Base-by-base conservation (phyloP, 2,113 vertebrate species). In the Carlito syrichta region DNA sequence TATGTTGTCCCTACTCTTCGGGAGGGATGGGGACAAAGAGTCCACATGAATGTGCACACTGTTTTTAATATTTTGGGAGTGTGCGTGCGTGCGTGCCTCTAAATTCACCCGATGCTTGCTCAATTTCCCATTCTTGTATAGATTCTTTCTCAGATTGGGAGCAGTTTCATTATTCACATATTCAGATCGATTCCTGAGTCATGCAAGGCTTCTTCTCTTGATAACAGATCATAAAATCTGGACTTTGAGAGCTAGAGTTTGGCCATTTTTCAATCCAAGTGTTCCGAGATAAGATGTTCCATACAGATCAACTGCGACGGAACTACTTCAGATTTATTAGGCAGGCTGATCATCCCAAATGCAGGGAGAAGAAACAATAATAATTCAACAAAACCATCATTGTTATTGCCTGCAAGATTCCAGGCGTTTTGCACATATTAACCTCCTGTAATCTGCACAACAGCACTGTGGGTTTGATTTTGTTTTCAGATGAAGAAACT, bases 111-210 rank as follows among this genome's bases (percentile, higher is more conserved):
- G 5, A 3, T 9, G 66, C 50, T 79, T 50, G 74, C 71, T 90
- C 69, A 25, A 30, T 52, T 82, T 94, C 87, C 60, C 79, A 66
- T 84, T 95, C 90, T 87, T 90, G 63, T 56, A 69, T 68, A 63
- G 91, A 88, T 90, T 95, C 79, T 54, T 95, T 83, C 52, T 86
- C 58, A 94, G 69, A 68, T 86, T 79, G 84, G 76, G 68, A 92
- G 56, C 63, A 60, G 54, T 50, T 96, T 83, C 50, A 92, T 86
- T 94, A 48, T 54, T 40, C 77, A 96, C 74, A 79, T 43, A 40
- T 71, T 94, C 35, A 30, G 45, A 81, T 89, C 32, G 69, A 85
- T 94, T 95, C 50, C 94, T 95, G 92, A 95, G 94, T 95, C 83
- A 91, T n/a, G 38, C 54, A 16, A 17, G 25, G 32, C 71, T 93